A percentile compares a stretch with the other conserved stretches of the same genome.
Evolutionary conservation across 1,140 invertebrate species (phyloP).

Genomic region (Palaemon carinicauda): DNA sequence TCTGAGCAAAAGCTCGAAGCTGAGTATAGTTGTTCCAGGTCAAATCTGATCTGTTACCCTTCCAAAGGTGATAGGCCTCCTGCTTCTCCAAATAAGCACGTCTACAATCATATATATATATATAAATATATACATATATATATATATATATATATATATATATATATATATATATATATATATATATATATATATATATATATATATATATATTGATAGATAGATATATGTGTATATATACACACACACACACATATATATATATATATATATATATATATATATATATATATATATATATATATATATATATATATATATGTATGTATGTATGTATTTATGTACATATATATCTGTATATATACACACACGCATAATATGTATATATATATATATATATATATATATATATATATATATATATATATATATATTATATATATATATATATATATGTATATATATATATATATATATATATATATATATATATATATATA

Average conservation of each 20-base stretch:
- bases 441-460: not conserved
- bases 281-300: slow-evolving; percentile 2
- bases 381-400: not conserved
- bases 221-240: no score
- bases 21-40: no score
- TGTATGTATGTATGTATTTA: not conserved
- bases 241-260: not conserved
- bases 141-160: not conserved
- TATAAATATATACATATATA: not conserved
- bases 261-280: not conserved
- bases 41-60: no score
- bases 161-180: not conserved
- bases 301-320: not conserved
- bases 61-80: no score
- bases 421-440: not conserved
- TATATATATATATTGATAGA: not conserved
- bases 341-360: not conserved
- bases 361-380: not conserved
- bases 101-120: slow-evolving; percentile 2
- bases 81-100: no score
- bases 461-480: not conserved
- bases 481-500: not conserved
- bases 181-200: not conserved
- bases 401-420: not conserved
- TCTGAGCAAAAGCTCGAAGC: no score